Percentiles rank a stretch among this genome's conserved stretches.
phyloP scores from a whole-genome alignment of 2,797 vertebrate genomes.

The Natrix natrix region DNA sequence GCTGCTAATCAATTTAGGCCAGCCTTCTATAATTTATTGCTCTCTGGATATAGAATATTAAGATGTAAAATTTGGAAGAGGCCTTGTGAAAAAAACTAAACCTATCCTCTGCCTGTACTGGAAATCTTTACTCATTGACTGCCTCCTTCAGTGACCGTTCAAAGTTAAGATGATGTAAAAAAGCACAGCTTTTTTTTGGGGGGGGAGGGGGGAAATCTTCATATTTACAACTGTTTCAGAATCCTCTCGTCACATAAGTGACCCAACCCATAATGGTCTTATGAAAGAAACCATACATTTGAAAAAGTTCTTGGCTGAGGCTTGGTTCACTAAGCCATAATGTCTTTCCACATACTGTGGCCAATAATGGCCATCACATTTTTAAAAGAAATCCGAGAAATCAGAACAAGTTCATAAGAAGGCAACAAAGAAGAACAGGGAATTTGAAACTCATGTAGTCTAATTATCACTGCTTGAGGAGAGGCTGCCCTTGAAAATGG shows the following conservation, averaged over 20 bases:
- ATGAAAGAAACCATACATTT: background rate
- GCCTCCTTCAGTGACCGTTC: background rate
- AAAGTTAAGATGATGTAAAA: background rate
- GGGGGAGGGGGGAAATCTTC: background rate
- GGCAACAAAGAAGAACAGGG: too few relatives aligned
- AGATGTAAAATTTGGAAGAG: background rate
- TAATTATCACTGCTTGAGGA: background rate
- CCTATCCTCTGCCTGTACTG: background rate
- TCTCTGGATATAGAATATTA: background rate
- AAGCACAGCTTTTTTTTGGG: too few relatives aligned
- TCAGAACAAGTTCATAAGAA: background rate
- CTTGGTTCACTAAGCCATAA: background rate
- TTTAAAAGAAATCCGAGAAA: background rate
- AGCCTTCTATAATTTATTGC: background rate
- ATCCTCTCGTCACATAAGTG: background rate
- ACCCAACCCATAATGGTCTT: background rate
- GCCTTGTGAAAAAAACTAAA: background rate
- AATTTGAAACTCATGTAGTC: background rate
- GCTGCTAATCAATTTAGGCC: background rate
- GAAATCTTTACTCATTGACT: background rate
- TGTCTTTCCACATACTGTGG: too few relatives aligned
- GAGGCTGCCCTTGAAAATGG: background rate
- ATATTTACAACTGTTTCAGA: background rate
- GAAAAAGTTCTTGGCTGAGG: background rate
- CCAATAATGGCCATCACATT: background rate